Evolutionary conservation across 30 jellyfish, hydroid and myxozoan species (phyloP), one percentile per base, ranked within the genome.

Genomic region (Hydra vulgaris): DNA sequence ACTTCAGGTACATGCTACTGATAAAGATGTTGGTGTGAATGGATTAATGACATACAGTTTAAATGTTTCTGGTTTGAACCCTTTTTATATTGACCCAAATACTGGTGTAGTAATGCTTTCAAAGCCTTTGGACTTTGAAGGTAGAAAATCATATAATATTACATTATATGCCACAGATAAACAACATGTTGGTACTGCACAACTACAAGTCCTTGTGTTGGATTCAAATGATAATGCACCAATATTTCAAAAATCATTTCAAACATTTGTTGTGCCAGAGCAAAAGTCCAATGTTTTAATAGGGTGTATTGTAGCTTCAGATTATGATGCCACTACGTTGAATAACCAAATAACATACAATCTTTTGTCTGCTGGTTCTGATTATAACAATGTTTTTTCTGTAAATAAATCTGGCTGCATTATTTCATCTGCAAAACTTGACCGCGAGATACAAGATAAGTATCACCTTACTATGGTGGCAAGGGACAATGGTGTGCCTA

Each of bases 161-260:
- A 80, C 89, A 0, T 87, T 89, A 18, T 74, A 74, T 1, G 97
- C 97, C 20, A 8, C 23, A 0, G 97, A 89, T 26, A 79, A 82
- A 7, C 71, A 86, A 21, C 54, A 80, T 23, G 66, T 55, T 23
- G 77, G 81, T 66, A 66, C 74, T 5, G 82, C 89, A 53, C 22
- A 74, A 26, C 83, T 87, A 7, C 87, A 71, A 25, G 84, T 92
- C 24, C 27, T 40, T 20, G 82, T 92, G 21, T 73, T 90, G 40
- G 95, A 92, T 80, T 69, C 79, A 23, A 92, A 92, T 73, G 95
- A 90, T 85, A 84, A 92, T 83, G 69, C 82, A 56, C 87, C 87
- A 8, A 19, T 18, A n/a, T 80, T 80, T 70, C 54, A n/a, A 3
- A n/a, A 24, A 61, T 25, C 25, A 21, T 21, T 66, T 12, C 52